Evolutionary conservation across 2,888 invertebrate genomes (phyloP).

Genomic region (Drosophila longiperda): DNA sequence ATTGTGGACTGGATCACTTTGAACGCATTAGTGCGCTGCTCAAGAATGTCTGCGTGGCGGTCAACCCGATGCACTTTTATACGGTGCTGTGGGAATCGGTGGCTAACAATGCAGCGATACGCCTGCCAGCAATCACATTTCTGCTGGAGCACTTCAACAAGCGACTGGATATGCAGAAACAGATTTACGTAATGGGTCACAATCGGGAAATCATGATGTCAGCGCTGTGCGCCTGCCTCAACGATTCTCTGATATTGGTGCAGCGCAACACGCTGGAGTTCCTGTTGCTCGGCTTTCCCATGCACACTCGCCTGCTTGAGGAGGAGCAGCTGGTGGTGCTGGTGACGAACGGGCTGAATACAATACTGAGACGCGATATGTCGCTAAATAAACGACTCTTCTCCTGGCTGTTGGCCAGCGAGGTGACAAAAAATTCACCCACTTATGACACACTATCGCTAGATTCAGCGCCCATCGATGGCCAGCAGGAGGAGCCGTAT

Average conservation of each 20-base stretch:
- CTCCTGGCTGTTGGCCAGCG: constrained; percentile 92
- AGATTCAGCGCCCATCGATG: constrained; percentile 56
- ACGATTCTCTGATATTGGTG: constrained; percentile 92
- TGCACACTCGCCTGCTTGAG: constrained; percentile 90
- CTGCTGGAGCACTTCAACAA: constrained; percentile 92
- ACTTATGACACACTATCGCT: constrained; percentile 76
- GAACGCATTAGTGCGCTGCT: constrained; percentile 87
- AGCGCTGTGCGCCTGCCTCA: constrained; percentile 91
- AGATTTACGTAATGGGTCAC: constrained; percentile 92
- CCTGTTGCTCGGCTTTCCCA: constrained; percentile 92
- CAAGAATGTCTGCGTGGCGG: constrained; percentile 88
- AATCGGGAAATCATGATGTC: constrained; percentile 93
- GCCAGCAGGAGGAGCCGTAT: constrained; percentile 85
- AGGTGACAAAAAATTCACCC: constrained; percentile 86
- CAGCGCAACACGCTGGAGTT: constrained; percentile 94
- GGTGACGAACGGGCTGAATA: constrained; percentile 90
- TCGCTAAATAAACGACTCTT: constrained; percentile 94
- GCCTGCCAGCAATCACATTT: constrained; percentile 93
- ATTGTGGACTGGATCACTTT: constrained; percentile 93
- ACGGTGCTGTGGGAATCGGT: constrained; percentile 95
- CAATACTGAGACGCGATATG: constrained; percentile 94
- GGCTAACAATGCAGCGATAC: constrained; percentile 91
- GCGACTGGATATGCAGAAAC: constrained; percentile 91
- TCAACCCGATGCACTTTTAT: constrained; percentile 92
- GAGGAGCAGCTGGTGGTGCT: constrained; percentile 90